Evolutionary conservation across 2,113 vertebrate species (phyloP), one percentile per base, ranked within the genome.

Genomic region (Corvus hawaiiensis): DNA sequence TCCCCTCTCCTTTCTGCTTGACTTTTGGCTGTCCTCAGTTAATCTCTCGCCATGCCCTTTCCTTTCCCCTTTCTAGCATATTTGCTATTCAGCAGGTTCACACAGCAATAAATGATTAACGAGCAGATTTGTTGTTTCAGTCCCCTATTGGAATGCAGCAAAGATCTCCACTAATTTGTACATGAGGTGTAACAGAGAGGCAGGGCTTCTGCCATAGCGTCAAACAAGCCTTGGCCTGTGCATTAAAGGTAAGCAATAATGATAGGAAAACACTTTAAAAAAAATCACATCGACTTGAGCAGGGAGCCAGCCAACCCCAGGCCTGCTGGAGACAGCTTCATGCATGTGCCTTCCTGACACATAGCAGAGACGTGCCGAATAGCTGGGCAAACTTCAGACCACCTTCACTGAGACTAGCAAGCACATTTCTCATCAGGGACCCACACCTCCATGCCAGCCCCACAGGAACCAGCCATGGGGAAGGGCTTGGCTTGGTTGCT

Each of bases 1-100:
- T 96, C 58, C 58, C 15, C 0, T 0, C 23, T 90, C 62, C 46
- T 81, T 94, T 94, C 86, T 95, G 80, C 83, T 94, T 96, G 96
- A 96, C 92, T 96, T 96, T 94, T 96, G 94, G 91, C 66, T 96
- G 94, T 95, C 96, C 96, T 96, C 90, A 91, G 94, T 96, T 96
- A 97, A 96, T 96, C 88, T 96, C 88, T 89, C 89, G 83, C 61
- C 62, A 68, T 95, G 92, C 62, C 86, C 86, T 97, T 95, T 95
- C 92, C 75, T 94, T 96, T 90, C 92, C 56, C 94, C 90, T 94
- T 95, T 92, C 87, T 89, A 84, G 66, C 62, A 76, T 95, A 93
- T 92, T 96, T 96, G 89, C 89, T 94, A 79, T 92, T 97, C 95
- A 97, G 92, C 94, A 94, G 86, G 90, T 94, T 96, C 95, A 92